phyloP scores from a whole-genome alignment of 2,797 vertebrate species.

The Sparidentex hasta region DNA sequence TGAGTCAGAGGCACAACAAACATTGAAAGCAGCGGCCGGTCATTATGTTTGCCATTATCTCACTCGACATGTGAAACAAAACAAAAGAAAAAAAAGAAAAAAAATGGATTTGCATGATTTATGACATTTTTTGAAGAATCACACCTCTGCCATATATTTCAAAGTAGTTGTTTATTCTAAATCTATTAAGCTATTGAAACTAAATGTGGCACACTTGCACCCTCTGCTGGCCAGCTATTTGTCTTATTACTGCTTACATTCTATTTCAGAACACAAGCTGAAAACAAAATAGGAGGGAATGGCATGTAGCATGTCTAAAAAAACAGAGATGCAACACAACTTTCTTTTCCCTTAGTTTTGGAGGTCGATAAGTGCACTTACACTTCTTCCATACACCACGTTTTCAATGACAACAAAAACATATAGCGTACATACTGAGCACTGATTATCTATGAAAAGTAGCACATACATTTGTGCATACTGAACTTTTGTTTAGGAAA shows the following conservation, averaged over 20 bases:
- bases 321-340: neutral
- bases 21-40: no score
- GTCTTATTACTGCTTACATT: no score
- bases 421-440: neutral
- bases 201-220: neutral
- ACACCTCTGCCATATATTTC: no score
- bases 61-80: no score
- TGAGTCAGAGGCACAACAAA: no score
- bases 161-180: neutral
- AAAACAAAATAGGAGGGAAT: neutral
- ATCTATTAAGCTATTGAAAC: neutral
- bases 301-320: neutral
- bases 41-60: no score
- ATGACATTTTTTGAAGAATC: no score
- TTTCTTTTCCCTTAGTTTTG: neutral
- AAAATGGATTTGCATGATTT: no score
- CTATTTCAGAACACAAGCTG: neutral
- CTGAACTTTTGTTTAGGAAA: neutral
- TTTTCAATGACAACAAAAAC: neutral
- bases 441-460: neutral
- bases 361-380: neutral
- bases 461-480: neutral
- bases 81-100: no score
- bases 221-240: slow-evolving; percentile 3
- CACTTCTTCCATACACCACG: neutral